These are phyloP conservation scores for Helicoverpa zea DNA, from an alignment of 1,140 invertebrate genomes.

Conservation along the genomic window DNA sequence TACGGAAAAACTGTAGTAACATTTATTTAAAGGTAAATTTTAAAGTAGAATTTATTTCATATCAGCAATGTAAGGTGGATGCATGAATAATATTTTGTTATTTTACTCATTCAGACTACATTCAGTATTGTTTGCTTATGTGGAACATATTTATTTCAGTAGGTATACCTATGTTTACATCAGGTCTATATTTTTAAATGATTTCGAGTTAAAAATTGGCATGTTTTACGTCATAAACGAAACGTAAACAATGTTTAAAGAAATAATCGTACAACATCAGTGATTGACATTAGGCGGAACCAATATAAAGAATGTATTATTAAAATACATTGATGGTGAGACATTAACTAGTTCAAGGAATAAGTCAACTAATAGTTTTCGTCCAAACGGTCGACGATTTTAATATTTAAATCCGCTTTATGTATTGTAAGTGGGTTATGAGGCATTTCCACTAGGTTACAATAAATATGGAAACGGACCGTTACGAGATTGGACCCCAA, in stretches of 20 bases:
- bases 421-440: slow-evolving; percentile 26
- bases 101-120: neutral
- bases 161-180: too few species aligned
- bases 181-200: too few species aligned
- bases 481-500: slow-evolving; percentile 30
- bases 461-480: slow-evolving; percentile 6
- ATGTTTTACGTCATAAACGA: too few species aligned
- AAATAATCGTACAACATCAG: neutral
- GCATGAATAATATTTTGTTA: neutral
- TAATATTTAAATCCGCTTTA: slow-evolving; percentile 10
- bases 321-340: neutral
- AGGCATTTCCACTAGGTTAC: slow-evolving; percentile 8
- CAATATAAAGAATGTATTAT: neutral
- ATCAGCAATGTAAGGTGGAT: neutral
- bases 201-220: too few species aligned
- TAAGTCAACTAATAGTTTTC: neutral
- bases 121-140: neutral
- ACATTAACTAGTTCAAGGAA: neutral
- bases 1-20: slow-evolving; percentile 4
- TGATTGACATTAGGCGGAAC: neutral
- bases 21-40: neutral
- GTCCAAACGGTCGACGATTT: neutral
- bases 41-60: slow-evolving; percentile 12
- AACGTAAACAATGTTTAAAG: too few species aligned
- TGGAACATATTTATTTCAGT: neutral